Conservation (phyloP, 2,113 vertebrate species). For the Dascyllus trimaculatus region DNA sequence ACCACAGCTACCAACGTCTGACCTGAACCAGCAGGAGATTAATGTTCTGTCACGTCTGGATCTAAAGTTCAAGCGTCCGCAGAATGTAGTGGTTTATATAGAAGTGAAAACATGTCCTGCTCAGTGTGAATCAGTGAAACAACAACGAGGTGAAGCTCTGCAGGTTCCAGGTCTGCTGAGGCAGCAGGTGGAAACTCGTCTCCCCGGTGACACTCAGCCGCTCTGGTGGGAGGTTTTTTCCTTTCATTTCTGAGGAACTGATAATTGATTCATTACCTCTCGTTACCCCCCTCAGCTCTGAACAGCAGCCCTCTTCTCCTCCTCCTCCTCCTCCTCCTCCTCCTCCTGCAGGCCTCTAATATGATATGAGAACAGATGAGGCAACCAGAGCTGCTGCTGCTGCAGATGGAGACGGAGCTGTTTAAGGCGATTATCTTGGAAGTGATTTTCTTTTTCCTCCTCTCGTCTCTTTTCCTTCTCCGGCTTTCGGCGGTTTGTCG, state of each 20-base stretch:
- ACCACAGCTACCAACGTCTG: too few relatives aligned
- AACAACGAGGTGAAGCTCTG: neutral
- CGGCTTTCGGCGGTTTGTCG: slow-evolving; percentile 40
- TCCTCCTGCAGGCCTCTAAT: slow-evolving; percentile 38
- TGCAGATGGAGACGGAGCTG: slow-evolving; percentile 46
- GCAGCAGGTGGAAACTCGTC: slow-evolving; percentile 7
- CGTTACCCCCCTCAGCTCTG: slow-evolving; percentile 10
- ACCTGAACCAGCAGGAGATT: too few relatives aligned
- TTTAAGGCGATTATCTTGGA: slow-evolving; percentile 78
- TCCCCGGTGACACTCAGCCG: neutral
- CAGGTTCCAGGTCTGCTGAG: slow-evolving; percentile 29
- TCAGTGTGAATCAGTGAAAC: too few relatives aligned
- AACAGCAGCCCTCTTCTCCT: slow-evolving; percentile 17
- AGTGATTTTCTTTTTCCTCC: slow-evolving; percentile 45
- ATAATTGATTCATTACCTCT: slow-evolving; percentile 69
- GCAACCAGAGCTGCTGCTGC: slow-evolving; percentile 28
- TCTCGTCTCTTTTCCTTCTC: slow-evolving; percentile 13
- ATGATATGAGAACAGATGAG: slow-evolving; percentile 53
- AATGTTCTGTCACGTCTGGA: too few relatives aligned
- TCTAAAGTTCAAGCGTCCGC: too few relatives aligned
- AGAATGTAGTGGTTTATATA: too few relatives aligned
- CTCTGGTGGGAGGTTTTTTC: slow-evolving; percentile 6
- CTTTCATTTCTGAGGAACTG: neutral
- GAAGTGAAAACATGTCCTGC: too few relatives aligned
- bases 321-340: neutral